These are phyloP conservation scores for Synaphobranchus kaupii DNA, from an alignment of 2,797 vertebrate species.

Conservation along the genomic window DNA sequence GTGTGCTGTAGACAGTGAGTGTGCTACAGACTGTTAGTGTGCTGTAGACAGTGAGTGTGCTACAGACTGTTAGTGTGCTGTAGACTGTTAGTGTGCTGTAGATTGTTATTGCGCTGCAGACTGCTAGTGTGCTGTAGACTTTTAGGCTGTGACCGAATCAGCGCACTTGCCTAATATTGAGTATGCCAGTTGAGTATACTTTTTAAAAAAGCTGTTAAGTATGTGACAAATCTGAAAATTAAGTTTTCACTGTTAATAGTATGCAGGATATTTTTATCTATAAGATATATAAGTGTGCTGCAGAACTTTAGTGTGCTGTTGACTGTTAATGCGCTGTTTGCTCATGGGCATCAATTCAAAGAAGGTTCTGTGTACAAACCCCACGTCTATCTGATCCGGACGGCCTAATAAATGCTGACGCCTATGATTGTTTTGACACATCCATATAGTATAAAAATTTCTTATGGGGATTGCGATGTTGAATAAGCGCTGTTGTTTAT, in stretches of 20 bases:
- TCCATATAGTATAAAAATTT: background rate
- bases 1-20: background rate
- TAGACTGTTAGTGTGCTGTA: background rate
- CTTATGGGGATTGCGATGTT: background rate
- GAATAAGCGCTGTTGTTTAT: background rate
- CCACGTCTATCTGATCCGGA: background rate
- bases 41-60: background rate
- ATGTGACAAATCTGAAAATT: too few species aligned
- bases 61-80: too few species aligned
- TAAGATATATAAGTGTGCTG: too few species aligned
- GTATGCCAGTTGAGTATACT: too few species aligned
- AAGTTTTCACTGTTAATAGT: too few species aligned
- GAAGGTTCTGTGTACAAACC: background rate
- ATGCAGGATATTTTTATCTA: too few species aligned
- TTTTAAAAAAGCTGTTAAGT: too few species aligned
- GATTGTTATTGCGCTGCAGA: background rate
- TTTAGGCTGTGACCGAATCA: too few species aligned
- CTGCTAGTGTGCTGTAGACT: background rate
- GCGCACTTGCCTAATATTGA: too few species aligned
- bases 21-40: too few species aligned
- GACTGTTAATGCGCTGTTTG: background rate
- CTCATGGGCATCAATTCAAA: too few species aligned
- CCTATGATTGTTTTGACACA: background rate
- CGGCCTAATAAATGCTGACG: background rate
- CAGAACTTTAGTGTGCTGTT: background rate